Base-by-base conservation (phyloP, 2,888 invertebrate genomes). In the Cosmia pyralina region DNA sequence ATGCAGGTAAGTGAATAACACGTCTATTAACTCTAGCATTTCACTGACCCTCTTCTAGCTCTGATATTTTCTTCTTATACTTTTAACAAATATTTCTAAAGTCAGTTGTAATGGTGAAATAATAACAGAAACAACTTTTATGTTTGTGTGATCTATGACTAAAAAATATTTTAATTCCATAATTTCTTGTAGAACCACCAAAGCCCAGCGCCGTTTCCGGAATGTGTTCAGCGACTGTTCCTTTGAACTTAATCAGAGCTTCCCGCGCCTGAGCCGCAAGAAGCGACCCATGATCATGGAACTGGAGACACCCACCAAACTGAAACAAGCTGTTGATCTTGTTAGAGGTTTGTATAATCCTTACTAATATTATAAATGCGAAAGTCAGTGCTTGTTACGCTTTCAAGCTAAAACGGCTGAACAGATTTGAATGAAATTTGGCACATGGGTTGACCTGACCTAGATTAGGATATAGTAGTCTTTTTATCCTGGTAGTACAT, bases 231-330 rank as follows among this genome's bases (percentile, higher is more conserved):
- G 85, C 63, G 92, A 94, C 87, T 93, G 90, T 82, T 97, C 97
- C 46, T 97, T 97, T 93, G 97, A 97, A 88, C 95, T 94, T 34
- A 97, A 97, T 91, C 97, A 97, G 90, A 97, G 97, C 82, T 97
- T 97, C 88, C 97, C 97, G n/a, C 84, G 94, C 60, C 85, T 96
- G 88, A 96, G 88, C 69, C 91, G 92, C 13, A 91, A 87, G 76
- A 80, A 91, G 59, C 91, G 89, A 69, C 94, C 92, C 11, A 90
- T 94, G 72, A 95, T 81, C 81, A 96, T 96, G 96, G 96, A 96
- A 79, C 83, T 94, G 72, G 96, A 95, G 69, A 94, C 94, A 72
- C 93, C 94, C 28, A 92, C 93, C 3, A 96, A 96, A 90, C 82
- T 91, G 22, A 94, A 96, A 85, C 91, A 93, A 65, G 87, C 92